Percentiles rank a stretch among this genome's conserved stretches.
These are phyloP conservation scores for Eupithecia dodoneata DNA, from an alignment of 2,888 invertebrate genomes.

Conservation along the genomic window DNA sequence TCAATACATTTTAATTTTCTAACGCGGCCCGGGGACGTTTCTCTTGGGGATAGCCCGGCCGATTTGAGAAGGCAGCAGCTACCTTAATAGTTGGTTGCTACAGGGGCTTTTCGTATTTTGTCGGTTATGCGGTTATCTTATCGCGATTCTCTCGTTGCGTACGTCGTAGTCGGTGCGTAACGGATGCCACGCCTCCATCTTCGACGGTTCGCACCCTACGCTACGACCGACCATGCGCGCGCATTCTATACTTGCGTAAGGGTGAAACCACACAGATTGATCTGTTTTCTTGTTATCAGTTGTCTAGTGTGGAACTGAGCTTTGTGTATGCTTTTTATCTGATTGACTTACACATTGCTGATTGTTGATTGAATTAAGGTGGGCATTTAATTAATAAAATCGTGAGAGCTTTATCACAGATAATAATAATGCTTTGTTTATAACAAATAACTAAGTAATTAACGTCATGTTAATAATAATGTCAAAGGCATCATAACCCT, in stretches of 20 bases:
- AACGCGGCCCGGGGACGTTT: neutral
- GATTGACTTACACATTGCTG: neutral
- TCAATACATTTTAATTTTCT: neutral
- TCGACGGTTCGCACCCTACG: conserved; percentile 57
- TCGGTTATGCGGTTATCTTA: conserved; percentile 60
- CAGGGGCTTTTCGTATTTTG: conserved; percentile 45
- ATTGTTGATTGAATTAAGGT: neutral
- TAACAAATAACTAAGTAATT: neutral
- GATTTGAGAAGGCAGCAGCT: neutral
- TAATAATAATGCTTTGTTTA: neutral
- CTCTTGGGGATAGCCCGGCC: neutral
- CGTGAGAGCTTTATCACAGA: neutral
- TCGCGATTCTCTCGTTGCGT: conserved; percentile 63
- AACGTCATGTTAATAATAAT: neutral
- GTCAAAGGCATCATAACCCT: neutral
- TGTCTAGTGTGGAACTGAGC: neutral
- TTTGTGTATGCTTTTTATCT: neutral
- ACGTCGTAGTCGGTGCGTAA: conserved; percentile 69
- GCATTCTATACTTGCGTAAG: conserved; percentile 69
- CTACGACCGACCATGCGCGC: conserved; percentile 64
- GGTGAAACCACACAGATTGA: conserved; percentile 63
- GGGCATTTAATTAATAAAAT: neutral
- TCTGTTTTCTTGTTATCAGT: conserved; percentile 25
- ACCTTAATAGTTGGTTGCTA: conserved; percentile 17
- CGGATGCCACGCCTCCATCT: conserved; percentile 72